Evolutionary conservation across 1,140 invertebrate species (phyloP).

Genomic region (Caenorhabditis tropicalis): DNA sequence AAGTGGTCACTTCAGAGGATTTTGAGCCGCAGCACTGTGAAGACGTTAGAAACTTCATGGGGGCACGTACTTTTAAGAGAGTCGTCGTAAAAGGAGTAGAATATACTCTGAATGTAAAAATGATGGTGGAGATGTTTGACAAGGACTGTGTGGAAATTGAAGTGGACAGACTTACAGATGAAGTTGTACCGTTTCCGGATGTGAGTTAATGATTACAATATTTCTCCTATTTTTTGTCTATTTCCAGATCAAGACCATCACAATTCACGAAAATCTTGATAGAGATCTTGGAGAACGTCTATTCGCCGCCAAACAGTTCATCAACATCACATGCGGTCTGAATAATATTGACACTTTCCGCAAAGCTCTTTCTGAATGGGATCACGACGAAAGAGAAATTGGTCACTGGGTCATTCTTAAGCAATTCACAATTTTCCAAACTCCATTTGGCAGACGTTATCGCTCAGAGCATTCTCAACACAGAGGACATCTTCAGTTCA

Average conservation of each 20-base stretch:
- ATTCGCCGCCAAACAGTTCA: background rate
- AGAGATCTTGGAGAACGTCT: background rate
- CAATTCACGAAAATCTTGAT: background rate
- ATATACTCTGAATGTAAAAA: background rate
- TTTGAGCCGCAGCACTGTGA: background rate
- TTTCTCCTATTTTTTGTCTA: no score
- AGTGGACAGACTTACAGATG: background rate
- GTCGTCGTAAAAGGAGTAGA: background rate
- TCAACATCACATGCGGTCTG: constrained; percentile 7
- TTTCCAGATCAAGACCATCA: constrained; percentile 17
- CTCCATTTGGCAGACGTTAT: background rate
- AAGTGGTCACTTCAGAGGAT: background rate
- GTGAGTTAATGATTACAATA: background rate
- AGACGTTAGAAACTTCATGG: background rate
- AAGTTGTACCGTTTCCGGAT: background rate
- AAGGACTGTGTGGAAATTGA: background rate
- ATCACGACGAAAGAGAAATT: background rate
- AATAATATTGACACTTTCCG: constrained; percentile 20
- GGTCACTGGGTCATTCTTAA: background rate
- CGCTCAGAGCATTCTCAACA: background rate
- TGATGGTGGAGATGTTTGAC: constrained; percentile 16
- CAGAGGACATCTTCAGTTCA: background rate
- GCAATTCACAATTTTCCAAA: constrained; percentile 35
- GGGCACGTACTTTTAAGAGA: background rate
- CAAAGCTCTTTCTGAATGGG: background rate